Evolutionary conservation across 2,113 vertebrate genomes (phyloP), one percentile per base, ranked within the genome.

Genomic region (Crocuta crocuta): DNA sequence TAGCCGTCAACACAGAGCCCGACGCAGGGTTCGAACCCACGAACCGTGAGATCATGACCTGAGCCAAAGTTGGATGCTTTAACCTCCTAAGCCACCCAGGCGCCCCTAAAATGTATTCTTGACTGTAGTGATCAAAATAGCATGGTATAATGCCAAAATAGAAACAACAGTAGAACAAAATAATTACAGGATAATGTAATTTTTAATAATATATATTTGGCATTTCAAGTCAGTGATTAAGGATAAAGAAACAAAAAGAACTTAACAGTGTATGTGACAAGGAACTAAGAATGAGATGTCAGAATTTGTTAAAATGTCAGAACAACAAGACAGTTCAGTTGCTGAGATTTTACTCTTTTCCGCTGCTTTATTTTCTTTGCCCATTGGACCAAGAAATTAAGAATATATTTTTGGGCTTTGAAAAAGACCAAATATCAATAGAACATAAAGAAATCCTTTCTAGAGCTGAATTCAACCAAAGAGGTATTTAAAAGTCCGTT

Each of bases 311-410:
- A 35, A 83, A 61, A 28, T 48, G 17, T 82, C 50, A 45, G 50
- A 61, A 23, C 58, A 61, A 23, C 17, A 7, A 61, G 5, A 58
- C 28, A 45, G 35, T 71, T 61, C 35, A 76, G 2, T 61, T 89
- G 70, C 39, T 63, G 39, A 63, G 55, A 78, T 92, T 82, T 82
- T 73, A 58, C 28, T 61, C 10, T 83, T 92, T 83, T 10, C 28
- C 39, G n/a, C 28, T 83, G 58, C 26, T 78, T 86, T 48, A 53
- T 55, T 55, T 78, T 85, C 58, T 43, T 53, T 66, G 24, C 13
- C 68, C n/a, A 50, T 66, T 93, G 61, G 33, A 68, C 71, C 83
- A 66, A 43, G 45, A 93, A 93, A 86, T 86, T 68, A 78, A 87
- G 28, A 68, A 79, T 68, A 26, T 68, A 68, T 87, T 79, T 45